Evolutionary conservation across 2,797 vertebrate species (phyloP).

Genomic region (Harpagifer antarcticus): DNA sequence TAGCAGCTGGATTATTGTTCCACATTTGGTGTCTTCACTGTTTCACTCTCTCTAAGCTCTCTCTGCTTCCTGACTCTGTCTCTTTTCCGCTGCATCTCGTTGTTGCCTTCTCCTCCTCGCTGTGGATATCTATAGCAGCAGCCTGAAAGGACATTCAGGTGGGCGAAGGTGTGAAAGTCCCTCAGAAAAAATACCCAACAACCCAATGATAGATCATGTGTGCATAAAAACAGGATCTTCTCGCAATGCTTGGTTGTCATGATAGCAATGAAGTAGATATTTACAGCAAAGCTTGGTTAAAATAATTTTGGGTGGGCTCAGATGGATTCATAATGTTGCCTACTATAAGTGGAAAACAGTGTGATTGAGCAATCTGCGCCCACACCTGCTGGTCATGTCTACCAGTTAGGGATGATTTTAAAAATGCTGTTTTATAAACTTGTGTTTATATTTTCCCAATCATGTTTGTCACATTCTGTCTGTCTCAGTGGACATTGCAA

Average conservation of each 20-base stretch:
- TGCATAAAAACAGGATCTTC: conserved; percentile 39
- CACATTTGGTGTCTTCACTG: conserved; percentile 40
- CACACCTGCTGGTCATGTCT: conserved; percentile 26
- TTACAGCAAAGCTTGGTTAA: conserved; percentile 38
- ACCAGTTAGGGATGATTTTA: conserved; percentile 11
- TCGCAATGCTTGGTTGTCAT: conserved; percentile 38
- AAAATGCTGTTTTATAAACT: background rate
- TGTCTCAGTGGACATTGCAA: conserved; percentile 3
- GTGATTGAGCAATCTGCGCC: conserved; percentile 43
- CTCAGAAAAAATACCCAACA: conserved; percentile 39
- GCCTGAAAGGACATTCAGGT: conserved; percentile 80
- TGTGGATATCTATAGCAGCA: conserved; percentile 85
- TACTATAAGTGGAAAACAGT: conserved; percentile 18
- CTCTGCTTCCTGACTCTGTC: conserved; percentile 34
- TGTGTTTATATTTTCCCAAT: conserved; percentile 11
- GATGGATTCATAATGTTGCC: conserved; percentile 28
- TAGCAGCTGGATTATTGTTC: conserved; percentile 63
- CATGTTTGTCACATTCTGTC: background rate
- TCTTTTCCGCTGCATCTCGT: conserved; percentile 41
- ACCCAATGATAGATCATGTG: conserved; percentile 34
- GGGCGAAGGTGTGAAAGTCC: conserved; percentile 80
- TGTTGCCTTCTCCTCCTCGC: conserved; percentile 54
- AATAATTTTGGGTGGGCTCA: conserved; percentile 45
- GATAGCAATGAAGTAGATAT: conserved; percentile 33
- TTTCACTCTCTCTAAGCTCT: conserved; percentile 45